These are phyloP conservation scores for Molossus molossus DNA, from an alignment of 2,797 vertebrate genomes.

Conservation along the genomic window DNA sequence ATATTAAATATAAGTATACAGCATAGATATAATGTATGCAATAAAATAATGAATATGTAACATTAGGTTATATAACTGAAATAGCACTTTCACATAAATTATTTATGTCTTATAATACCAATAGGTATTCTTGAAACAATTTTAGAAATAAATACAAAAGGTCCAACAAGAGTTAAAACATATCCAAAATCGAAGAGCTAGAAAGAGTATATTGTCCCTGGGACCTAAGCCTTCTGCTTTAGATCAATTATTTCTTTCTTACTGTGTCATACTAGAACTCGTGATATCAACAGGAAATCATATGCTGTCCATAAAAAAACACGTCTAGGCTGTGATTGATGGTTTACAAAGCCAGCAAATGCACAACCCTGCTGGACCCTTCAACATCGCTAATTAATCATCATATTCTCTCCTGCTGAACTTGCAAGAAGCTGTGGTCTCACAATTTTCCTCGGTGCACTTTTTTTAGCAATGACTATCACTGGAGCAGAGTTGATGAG, in stretches of 20 bases:
- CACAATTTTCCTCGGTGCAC: not conserved
- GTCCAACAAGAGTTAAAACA: not conserved
- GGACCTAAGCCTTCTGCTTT: not conserved
- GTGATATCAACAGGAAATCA: not conserved
- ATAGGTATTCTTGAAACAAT: not conserved
- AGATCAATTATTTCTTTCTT: not conserved
- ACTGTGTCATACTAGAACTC: not conserved
- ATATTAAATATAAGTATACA: not conserved
- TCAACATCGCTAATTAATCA: not conserved
- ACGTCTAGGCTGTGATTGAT: not conserved
- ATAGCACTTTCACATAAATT: not conserved
- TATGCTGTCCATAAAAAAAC: not conserved
- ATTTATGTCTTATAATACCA: not conserved
- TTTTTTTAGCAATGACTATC: not conserved
- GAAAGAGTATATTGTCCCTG: not conserved
- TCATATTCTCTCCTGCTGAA: not conserved
- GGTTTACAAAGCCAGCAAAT: not conserved
- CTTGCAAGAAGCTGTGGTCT: not conserved
- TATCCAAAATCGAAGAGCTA: not conserved
- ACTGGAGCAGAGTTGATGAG: not conserved
- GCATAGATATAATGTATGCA: not conserved
- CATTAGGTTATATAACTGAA: not conserved
- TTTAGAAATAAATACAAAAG: not conserved
- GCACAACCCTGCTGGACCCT: not conserved
- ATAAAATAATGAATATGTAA: not conserved